These are phyloP conservation scores for Amphiprion ocellaris DNA, from an alignment of 2,113 vertebrate genomes.

Conservation along the genomic window DNA sequence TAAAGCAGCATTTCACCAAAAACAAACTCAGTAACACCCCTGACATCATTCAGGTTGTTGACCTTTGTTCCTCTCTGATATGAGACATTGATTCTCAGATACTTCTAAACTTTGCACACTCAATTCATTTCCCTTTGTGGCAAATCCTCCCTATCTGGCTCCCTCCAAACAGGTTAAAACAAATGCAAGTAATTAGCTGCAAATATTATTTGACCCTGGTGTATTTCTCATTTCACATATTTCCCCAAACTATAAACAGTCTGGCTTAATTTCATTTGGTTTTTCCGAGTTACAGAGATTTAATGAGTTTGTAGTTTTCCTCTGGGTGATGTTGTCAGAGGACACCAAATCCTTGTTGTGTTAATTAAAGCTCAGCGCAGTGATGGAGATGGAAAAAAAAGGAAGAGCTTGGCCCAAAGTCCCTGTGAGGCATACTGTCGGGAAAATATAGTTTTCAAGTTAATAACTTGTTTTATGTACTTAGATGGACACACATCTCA, in stretches of 20 bases:
- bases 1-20: slow-evolving; percentile 17
- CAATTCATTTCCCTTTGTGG: slow-evolving; percentile 22
- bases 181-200: slow-evolving; percentile 59
- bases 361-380: slow-evolving; percentile 76
- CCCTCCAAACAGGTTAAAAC: slow-evolving; percentile 51
- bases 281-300: slow-evolving; percentile 55
- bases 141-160: slow-evolving; percentile 31
- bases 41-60: no score
- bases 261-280: slow-evolving; percentile 66
- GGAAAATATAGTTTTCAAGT: slow-evolving; percentile 72
- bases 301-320: slow-evolving; percentile 78
- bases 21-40: neutral
- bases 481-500: slow-evolving; percentile 51
- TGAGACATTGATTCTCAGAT: neutral
- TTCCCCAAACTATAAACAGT: slow-evolving; percentile 74
- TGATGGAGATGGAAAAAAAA: slow-evolving; percentile 48
- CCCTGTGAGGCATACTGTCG: slow-evolving; percentile 57
- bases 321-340: slow-evolving; percentile 76
- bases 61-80: no score
- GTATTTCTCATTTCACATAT: slow-evolving; percentile 63
- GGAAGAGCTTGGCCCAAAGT: slow-evolving; percentile 35
- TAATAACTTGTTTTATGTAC: slow-evolving; percentile 71
- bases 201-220: slow-evolving; percentile 62
- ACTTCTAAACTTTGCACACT: neutral
- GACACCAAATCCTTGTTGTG: slow-evolving; percentile 76